Conservation (phyloP, 1,140 invertebrate species). For the Aphaenogaster rudis region DNA sequence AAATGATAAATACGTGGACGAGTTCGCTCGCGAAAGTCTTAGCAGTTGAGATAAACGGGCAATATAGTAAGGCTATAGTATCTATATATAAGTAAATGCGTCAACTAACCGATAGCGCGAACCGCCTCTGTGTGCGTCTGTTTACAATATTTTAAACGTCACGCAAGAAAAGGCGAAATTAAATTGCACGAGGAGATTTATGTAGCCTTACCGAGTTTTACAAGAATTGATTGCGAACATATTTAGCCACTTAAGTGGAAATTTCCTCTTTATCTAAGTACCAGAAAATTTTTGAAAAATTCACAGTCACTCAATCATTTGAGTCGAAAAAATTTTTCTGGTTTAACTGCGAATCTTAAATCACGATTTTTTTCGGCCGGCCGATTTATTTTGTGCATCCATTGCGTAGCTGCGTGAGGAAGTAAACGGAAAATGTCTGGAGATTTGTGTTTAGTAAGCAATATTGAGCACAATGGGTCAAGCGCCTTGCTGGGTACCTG, state of each 20-base stretch:
- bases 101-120: slow-evolving; percentile 10
- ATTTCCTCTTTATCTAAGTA: neutral
- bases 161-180: neutral
- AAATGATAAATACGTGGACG: neutral
- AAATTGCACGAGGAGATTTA: neutral
- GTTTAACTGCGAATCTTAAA: neutral
- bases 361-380: neutral
- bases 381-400: neutral
- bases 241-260: neutral
- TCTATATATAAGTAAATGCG: slow-evolving; percentile 16
- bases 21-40: slow-evolving; percentile 8
- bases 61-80: neutral
- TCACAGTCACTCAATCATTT: too few species aligned
- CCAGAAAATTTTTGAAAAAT: neutral
- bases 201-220: neutral
- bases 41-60: neutral
- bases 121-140: neutral
- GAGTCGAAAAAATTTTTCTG: neutral
- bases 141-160: slow-evolving; percentile 14
- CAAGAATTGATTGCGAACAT: neutral
- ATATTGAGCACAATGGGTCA: slow-evolving; percentile 13
- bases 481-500: neutral
- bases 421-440: neutral
- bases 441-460: neutral
- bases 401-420: neutral